Evolutionary conservation across 30 jellyfish, hydroid and myxozoan genomes (phyloP).

Genomic region (Pelagia noctiluca): DNA sequence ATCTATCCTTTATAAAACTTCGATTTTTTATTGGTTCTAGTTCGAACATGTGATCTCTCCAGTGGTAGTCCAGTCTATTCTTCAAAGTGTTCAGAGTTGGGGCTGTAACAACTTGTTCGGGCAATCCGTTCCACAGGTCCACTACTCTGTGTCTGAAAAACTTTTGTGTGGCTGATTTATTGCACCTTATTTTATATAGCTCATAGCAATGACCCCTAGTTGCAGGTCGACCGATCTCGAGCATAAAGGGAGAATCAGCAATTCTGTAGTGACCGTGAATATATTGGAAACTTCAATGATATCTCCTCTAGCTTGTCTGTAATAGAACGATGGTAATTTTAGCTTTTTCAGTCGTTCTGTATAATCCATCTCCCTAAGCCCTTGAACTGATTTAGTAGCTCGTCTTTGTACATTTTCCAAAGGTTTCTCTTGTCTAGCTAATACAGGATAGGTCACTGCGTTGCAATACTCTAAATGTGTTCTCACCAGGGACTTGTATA

Average conservation of each 20-base stretch:
- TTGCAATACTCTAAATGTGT: neutral
- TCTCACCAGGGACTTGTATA: neutral
- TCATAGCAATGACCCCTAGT: no score
- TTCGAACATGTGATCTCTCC: no score
- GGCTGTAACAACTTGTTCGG: no score
- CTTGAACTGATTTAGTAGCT: neutral
- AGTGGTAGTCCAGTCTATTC: no score
- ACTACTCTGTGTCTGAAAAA: neutral
- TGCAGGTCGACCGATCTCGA: no score
- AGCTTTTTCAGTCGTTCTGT: neutral
- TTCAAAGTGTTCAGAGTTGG: no score
- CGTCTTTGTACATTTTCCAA: neutral
- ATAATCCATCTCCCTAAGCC: neutral
- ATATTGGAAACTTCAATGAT: neutral
- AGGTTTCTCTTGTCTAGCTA: neutral
- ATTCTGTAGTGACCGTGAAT: no score
- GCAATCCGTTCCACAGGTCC: no score
- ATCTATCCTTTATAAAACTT: no score
- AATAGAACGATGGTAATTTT: neutral
- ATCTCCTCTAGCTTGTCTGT: neutral
- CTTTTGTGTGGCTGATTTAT: neutral
- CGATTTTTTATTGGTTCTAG: no score
- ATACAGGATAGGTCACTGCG: neutral
- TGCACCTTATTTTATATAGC: no score
- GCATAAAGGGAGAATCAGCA: no score